phyloP scores from a whole-genome alignment of 1,140 invertebrate species.

The Chrysomallon squamiferum region DNA sequence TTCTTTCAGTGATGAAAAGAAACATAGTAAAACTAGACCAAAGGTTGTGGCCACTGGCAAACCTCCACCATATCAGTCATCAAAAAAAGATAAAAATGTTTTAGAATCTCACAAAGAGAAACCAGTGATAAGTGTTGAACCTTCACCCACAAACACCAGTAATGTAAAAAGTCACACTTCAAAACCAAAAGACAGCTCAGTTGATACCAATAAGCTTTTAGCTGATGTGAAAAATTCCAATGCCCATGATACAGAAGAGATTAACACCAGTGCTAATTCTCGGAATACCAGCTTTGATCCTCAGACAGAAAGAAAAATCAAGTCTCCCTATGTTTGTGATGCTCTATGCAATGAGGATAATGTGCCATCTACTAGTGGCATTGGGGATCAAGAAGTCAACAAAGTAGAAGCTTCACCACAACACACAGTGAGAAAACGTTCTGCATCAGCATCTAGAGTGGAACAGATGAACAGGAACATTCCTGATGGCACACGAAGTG shows the following conservation, averaged over 20 bases:
- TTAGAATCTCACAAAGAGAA: conserved; percentile 10
- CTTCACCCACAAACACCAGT: too few species aligned
- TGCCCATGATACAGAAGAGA: too few species aligned
- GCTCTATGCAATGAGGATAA: conserved; percentile 7
- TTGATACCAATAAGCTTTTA: too few species aligned
- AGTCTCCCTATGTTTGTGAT: not conserved
- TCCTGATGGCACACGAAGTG: conserved; percentile 17
- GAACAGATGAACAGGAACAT: conserved; percentile 15
- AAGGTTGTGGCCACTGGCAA: conserved; percentile 34
- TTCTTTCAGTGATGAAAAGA: conserved; percentile 42
- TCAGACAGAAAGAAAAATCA: not conserved
- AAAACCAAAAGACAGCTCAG: too few species aligned
- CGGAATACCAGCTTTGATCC: not conserved
- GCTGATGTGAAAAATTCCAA: too few species aligned
- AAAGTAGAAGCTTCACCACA: conserved; percentile 2
- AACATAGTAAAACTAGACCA: conserved; percentile 27
- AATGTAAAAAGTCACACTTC: too few species aligned
- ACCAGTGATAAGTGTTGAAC: too few species aligned
- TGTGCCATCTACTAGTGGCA: not conserved
- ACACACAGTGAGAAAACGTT: conserved; percentile 22
- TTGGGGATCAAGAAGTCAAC: not conserved
- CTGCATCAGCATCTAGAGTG: conserved; percentile 36
- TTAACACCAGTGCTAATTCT: conserved; percentile 1
- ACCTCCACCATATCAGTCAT: conserved; percentile 31
- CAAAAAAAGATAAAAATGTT: conserved; percentile 34